Conservation (phyloP, 92 coral and sea anemone genomes). For the Plumapathes pennacea region DNA sequence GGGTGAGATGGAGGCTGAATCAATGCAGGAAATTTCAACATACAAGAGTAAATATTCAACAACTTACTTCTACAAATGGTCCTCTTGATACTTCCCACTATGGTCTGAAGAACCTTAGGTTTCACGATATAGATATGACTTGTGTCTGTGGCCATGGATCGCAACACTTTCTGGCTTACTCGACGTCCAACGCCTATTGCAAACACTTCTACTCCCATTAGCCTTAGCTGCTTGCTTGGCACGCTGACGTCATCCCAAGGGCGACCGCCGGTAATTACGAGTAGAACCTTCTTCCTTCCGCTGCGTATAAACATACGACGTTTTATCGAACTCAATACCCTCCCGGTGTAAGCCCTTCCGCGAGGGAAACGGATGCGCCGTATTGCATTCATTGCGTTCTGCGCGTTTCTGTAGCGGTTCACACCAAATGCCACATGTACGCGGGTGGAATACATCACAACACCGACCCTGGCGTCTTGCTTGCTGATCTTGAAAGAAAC, state of each 20-base stretch:
- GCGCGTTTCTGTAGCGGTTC: conserved; percentile 36
- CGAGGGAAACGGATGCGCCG: conserved; percentile 29
- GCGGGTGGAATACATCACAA: conserved; percentile 54
- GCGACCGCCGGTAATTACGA: conserved; percentile 56
- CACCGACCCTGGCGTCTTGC: conserved; percentile 58
- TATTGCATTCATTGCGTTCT: conserved; percentile 45
- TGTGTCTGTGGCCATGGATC: conserved; percentile 55
- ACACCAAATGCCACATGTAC: conserved; percentile 47
- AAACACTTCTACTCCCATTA: conserved; percentile 48
- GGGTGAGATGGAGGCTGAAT: no score
- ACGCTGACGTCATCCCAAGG: conserved; percentile 47
- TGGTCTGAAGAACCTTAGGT: conserved; percentile 30
- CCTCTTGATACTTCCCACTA: conserved; percentile 45
- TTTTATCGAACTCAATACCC: conserved; percentile 27
- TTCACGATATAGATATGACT: conserved; percentile 61
- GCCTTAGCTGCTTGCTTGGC: conserved; percentile 60
- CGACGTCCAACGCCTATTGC: conserved; percentile 61
- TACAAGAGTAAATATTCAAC: not conserved
- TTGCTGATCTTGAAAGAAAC: conserved; percentile 51
- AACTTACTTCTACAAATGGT: conserved; percentile 66
- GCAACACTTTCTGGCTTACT: conserved; percentile 43
- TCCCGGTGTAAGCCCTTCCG: conserved; percentile 62
- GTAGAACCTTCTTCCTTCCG: conserved; percentile 31
- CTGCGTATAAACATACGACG: conserved; percentile 32
- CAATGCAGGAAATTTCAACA: no score